These are phyloP conservation scores for Dicaeum eximium DNA, from an alignment of 2,113 vertebrate genomes.

Conservation along the genomic window DNA sequence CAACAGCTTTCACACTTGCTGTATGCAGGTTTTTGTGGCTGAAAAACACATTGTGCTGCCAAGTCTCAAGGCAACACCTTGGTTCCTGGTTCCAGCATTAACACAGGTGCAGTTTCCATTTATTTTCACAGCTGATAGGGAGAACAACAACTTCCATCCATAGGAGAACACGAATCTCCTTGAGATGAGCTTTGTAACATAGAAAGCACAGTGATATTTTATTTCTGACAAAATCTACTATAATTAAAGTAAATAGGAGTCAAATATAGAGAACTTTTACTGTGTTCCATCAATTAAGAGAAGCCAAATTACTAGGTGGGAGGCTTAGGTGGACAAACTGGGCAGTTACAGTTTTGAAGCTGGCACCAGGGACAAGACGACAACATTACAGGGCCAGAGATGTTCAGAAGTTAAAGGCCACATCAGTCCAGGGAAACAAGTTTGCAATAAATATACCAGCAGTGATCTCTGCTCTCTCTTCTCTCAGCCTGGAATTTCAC, in stretches of 20 bases:
- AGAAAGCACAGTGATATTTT: background rate
- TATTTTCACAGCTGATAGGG: background rate
- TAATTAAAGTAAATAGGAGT: constrained; percentile 65
- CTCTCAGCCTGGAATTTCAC: background rate
- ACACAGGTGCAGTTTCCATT: background rate
- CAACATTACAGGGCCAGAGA: constrained; percentile 2
- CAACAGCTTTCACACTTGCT: background rate
- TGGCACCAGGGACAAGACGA: constrained; percentile 28
- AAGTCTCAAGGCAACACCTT: background rate
- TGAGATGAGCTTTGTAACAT: background rate
- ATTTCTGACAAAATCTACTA: constrained; percentile 63
- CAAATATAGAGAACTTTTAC: constrained; percentile 56
- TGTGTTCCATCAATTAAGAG: constrained; percentile 62
- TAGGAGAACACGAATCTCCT: background rate
- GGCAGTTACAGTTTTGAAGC: constrained; percentile 45
- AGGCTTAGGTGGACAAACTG: constrained; percentile 56
- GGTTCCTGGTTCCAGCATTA: background rate
- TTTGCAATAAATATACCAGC: background rate
- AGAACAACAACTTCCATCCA: background rate
- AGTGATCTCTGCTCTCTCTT: background rate
- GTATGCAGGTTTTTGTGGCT: background rate
- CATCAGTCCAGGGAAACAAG: background rate
- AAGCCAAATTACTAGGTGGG: constrained; percentile 66
- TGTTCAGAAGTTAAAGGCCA: background rate
- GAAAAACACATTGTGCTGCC: background rate